Evolutionary conservation across 1,140 invertebrate species (phyloP).

Genomic region (Saccostrea echinata): DNA sequence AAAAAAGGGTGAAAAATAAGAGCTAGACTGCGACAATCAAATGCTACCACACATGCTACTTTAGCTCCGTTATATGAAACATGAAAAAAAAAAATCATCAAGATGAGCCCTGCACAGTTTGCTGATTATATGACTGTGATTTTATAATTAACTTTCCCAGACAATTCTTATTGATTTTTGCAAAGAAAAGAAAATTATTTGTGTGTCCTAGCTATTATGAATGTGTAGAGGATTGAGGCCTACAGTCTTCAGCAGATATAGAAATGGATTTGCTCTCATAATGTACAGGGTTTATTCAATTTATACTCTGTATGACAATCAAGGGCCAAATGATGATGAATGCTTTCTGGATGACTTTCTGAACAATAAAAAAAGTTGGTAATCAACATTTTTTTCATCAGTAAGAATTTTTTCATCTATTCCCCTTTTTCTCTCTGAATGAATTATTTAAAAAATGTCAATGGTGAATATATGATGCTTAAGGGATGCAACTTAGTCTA

Average conservation of each 20-base stretch:
- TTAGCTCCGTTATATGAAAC: background rate
- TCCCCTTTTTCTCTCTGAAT: background rate
- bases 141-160: slow-evolving; percentile 50
- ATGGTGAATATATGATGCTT: no score
- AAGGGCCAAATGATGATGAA: slow-evolving; percentile 38
- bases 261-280: slow-evolving; percentile 38
- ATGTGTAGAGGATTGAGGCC: slow-evolving; percentile 29
- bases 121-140: slow-evolving; percentile 33
- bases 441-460: background rate
- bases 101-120: slow-evolving; percentile 28
- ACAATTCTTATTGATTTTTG: slow-evolving; percentile 49
- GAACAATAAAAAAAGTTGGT: slow-evolving; percentile 16
- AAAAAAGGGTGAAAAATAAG: background rate
- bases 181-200: slow-evolving; percentile 49
- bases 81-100: slow-evolving; percentile 35
- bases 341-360: slow-evolving; percentile 36
- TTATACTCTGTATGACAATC: slow-evolving; percentile 39
- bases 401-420: background rate
- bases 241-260: slow-evolving; percentile 29
- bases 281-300: slow-evolving; percentile 32
- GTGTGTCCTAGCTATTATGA: slow-evolving; percentile 38
- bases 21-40: background rate
- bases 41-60: background rate
- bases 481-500: no score
- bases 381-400: slow-evolving; percentile 11